Percentiles rank a stretch among this genome's conserved stretches.
phyloP scores from a whole-genome alignment of 2,113 vertebrate species.

The Etheostoma spectabile region DNA sequence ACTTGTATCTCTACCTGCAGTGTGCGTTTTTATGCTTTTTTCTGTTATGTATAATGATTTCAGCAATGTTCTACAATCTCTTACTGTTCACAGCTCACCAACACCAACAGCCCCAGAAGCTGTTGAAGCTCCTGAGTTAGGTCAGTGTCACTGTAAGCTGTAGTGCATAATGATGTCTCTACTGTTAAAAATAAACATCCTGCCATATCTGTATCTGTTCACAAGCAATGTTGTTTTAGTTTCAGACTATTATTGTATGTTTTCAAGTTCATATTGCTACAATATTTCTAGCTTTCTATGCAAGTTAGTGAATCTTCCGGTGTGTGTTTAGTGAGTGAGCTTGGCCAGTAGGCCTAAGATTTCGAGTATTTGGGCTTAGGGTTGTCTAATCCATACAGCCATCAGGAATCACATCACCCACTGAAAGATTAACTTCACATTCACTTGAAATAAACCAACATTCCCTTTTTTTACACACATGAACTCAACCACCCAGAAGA shows the following conservation, averaged over 20 bases:
- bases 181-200: not conserved
- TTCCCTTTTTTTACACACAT: conserved; percentile 1
- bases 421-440: conserved; percentile 27
- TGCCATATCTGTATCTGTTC: not conserved
- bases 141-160: conserved; percentile 52
- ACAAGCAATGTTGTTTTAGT: not conserved
- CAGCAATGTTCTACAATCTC: not conserved
- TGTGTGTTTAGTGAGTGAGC: conserved; percentile 13
- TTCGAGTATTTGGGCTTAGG: conserved; percentile 11
- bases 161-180: not conserved
- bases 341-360: conserved; percentile 11
- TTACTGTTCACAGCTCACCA: conserved; percentile 50
- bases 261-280: not conserved
- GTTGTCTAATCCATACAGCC: conserved; percentile 34
- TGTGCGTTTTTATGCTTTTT: not conserved
- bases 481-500: conserved; percentile 36
- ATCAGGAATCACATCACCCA: conserved; percentile 9
- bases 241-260: not conserved
- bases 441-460: conserved; percentile 27
- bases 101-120: conserved; percentile 23
- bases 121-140: conserved; percentile 9
- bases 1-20: not conserved
- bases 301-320: conserved; percentile 19
- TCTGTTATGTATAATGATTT: not conserved
- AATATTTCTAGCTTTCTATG: not conserved